Conservation (phyloP, 1,140 invertebrate species). For the Microvelia longipes region DNA sequence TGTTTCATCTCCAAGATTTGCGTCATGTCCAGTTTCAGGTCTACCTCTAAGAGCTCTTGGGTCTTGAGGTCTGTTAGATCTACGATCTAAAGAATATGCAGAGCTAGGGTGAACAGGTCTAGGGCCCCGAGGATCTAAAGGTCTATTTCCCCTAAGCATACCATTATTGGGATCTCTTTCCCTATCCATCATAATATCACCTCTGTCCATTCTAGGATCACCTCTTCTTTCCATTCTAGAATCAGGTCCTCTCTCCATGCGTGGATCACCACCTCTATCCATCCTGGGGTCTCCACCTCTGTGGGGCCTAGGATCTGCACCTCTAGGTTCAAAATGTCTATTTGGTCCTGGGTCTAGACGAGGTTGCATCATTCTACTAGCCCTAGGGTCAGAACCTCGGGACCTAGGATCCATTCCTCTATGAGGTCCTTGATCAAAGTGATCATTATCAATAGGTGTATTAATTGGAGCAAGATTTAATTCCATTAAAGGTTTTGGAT, state of each 20-base stretch:
- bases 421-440: too few species aligned
- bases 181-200: background rate
- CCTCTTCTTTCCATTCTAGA: background rate
- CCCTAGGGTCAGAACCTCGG: too few species aligned
- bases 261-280: background rate
- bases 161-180: too few species aligned
- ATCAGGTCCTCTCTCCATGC: background rate
- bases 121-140: background rate
- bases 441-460: too few species aligned
- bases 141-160: background rate
- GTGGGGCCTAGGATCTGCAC: background rate
- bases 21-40: too few species aligned
- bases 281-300: background rate
- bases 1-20: too few species aligned
- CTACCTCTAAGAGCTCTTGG: background rate
- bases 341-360: too few species aligned
- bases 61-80: background rate
- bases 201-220: background rate
- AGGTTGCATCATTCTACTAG: too few species aligned
- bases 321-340: background rate
- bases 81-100: background rate
- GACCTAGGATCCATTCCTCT: too few species aligned
- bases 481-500: too few species aligned
- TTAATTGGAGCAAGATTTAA: too few species aligned
- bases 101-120: background rate